phyloP scores from a whole-genome alignment of 92 coral and sea anemone genomes.

The Muricea muricata region DNA sequence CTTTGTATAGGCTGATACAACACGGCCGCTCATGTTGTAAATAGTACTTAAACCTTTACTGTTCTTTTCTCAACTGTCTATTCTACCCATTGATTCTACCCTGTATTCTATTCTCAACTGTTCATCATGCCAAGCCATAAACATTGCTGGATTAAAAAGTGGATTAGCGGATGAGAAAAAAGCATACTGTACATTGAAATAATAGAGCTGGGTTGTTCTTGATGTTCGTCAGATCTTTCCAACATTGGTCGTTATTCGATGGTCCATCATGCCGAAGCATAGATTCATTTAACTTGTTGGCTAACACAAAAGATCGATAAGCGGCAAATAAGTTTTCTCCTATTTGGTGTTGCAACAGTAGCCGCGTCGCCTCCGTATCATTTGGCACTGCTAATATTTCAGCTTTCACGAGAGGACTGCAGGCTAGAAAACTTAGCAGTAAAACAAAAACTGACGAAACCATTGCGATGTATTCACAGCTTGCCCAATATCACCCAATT shows the following conservation, averaged over 20 bases:
- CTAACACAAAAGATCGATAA: constrained; percentile 7
- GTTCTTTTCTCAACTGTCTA: too few species aligned
- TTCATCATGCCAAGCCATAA: too few species aligned
- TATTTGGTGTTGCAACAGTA: not conserved
- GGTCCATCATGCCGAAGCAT: not conserved
- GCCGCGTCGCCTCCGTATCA: not conserved
- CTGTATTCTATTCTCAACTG: too few species aligned
- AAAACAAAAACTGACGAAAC: not conserved
- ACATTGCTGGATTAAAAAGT: too few species aligned
- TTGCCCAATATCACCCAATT: too few species aligned
- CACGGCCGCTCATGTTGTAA: too few species aligned
- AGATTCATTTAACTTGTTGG: not conserved
- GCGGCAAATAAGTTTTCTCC: not conserved
- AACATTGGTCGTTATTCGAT: not conserved
- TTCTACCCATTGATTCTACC: too few species aligned
- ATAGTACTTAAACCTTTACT: too few species aligned
- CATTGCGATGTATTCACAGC: not conserved
- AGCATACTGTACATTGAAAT: not conserved
- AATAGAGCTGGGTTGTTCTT: not conserved
- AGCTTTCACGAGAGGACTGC: not conserved
- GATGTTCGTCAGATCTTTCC: not conserved
- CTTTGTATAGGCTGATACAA: too few species aligned
- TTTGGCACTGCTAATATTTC: not conserved
- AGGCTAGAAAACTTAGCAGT: not conserved
- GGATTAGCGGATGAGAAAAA: too few species aligned